These are phyloP conservation scores for Ptiloglossa arizonensis DNA, from an alignment of 1,140 invertebrate species.

Conservation along the genomic window DNA sequence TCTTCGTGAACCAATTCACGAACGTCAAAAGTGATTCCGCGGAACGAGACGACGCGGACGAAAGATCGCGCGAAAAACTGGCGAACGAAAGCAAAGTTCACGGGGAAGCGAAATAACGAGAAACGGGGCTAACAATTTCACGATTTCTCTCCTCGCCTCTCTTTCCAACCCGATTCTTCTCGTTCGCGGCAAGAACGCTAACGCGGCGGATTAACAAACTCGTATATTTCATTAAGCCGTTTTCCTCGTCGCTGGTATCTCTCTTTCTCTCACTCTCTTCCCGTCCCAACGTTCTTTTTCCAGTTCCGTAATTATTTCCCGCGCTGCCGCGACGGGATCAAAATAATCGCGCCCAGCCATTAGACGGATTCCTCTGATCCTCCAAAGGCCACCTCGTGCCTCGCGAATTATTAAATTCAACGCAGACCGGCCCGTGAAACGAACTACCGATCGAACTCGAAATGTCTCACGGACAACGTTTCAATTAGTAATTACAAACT, in stretches of 20 bases:
- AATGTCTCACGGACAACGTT: not conserved
- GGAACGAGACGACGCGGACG: not conserved
- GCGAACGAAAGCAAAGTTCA: not conserved
- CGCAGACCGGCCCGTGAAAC: not conserved
- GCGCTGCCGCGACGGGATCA: not conserved
- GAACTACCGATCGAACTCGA: not conserved
- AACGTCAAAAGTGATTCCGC: not conserved
- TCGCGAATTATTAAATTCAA: constrained; percentile 23
- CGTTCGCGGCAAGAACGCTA: not conserved
- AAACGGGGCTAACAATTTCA: constrained; percentile 25
- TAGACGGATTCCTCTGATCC: constrained; percentile 7
- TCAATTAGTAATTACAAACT: too few species aligned
- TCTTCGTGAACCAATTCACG: too few species aligned
- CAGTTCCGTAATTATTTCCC: too few species aligned
- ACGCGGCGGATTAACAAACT: constrained; percentile 37
- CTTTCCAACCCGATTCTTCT: constrained; percentile 13
- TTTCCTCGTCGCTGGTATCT: not conserved
- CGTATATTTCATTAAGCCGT: constrained; percentile 33
- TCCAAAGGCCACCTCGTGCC: not conserved
- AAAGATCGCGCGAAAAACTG: not conserved
- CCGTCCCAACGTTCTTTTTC: not conserved
- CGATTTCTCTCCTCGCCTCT: not conserved
- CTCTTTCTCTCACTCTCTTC: not conserved
- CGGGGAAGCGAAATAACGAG: not conserved
- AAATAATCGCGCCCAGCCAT: constrained; percentile 3